Percentiles rank a stretch among this genome's conserved stretches.
These are phyloP conservation scores for Plodia interpunctella DNA, from an alignment of 1,140 invertebrate species.

Conservation along the genomic window DNA sequence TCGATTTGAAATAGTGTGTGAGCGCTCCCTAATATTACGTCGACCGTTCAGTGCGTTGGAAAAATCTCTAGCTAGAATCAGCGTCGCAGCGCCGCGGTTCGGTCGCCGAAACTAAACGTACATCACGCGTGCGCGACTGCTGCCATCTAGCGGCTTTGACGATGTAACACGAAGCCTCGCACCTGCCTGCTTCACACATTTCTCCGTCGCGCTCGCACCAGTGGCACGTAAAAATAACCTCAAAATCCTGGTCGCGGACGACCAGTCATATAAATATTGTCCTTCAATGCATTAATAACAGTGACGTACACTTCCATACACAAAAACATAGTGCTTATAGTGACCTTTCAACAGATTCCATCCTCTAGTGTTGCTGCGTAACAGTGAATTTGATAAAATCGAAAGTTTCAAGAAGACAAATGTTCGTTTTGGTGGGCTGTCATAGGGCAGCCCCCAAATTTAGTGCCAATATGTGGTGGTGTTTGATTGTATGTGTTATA, in stretches of 20 bases:
- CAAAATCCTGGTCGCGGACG: slow-evolving; percentile 56
- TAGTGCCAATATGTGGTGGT: slow-evolving; percentile 71
- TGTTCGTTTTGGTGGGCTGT: slow-evolving; percentile 72
- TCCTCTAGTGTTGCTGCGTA: slow-evolving; percentile 37
- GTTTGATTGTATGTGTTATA: slow-evolving; percentile 61
- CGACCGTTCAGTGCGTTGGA: slow-evolving; percentile 60
- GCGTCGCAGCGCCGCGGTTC: slow-evolving; percentile 65
- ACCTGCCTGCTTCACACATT: slow-evolving; percentile 60
- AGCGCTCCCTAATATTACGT: slow-evolving; percentile 45
- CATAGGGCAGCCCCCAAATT: slow-evolving; percentile 69
- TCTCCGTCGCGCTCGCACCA: slow-evolving; percentile 67
- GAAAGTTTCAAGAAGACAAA: slow-evolving; percentile 66
- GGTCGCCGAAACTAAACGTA: slow-evolving; percentile 60
- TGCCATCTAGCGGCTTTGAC: slow-evolving; percentile 54
- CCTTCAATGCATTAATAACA: slow-evolving; percentile 39
- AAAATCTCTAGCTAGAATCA: slow-evolving; percentile 72
- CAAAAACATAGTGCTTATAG: slow-evolving; percentile 36
- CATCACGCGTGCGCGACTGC: slow-evolving; percentile 40
- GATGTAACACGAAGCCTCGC: slow-evolving; percentile 26
- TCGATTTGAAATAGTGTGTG: slow-evolving; percentile 27
- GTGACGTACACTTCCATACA: slow-evolving; percentile 42
- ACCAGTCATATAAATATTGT: slow-evolving; percentile 57
- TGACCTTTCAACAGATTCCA: slow-evolving; percentile 17
- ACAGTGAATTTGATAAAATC: slow-evolving; percentile 56
- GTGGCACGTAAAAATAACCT: slow-evolving; percentile 74